Evolutionary conservation across 2,113 vertebrate genomes (phyloP).

Genomic region (Gorsachius goisagi): DNA sequence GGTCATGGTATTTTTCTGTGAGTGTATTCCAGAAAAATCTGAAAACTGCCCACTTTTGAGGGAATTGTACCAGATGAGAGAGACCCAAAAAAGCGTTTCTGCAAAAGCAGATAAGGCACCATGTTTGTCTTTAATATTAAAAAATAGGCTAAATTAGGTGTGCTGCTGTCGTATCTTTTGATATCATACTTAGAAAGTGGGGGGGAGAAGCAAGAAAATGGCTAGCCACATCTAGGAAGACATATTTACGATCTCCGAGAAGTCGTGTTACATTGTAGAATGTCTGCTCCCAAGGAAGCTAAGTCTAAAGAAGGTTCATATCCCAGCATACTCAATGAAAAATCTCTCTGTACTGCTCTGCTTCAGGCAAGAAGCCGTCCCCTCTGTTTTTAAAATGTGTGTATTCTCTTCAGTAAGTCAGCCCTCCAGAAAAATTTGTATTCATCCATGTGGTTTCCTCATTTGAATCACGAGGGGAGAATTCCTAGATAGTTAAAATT

Average conservation of each 20-base stretch:
- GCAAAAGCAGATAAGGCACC: background rate
- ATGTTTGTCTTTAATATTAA: background rate
- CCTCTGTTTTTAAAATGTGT: background rate
- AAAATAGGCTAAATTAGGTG: background rate
- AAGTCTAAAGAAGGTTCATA: background rate
- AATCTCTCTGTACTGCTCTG: background rate
- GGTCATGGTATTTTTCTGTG: background rate
- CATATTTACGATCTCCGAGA: background rate
- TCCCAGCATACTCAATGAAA: background rate
- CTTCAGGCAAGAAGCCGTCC: background rate
- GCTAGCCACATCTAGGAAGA: background rate
- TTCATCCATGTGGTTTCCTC: background rate
- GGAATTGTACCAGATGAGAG: background rate
- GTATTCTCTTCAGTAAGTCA: background rate
- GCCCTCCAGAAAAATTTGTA: background rate
- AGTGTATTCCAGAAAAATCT: background rate
- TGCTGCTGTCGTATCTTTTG: background rate
- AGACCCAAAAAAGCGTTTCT: background rate
- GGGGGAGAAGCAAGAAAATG: background rate
- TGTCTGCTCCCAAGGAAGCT: background rate
- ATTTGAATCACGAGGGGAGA: background rate
- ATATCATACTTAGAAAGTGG: background rate
- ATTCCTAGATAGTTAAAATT: background rate
- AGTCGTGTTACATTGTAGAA: background rate
- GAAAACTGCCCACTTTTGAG: background rate